phyloP scores from a whole-genome alignment of 2,113 vertebrate species.

The Tor tambroides region DNA sequence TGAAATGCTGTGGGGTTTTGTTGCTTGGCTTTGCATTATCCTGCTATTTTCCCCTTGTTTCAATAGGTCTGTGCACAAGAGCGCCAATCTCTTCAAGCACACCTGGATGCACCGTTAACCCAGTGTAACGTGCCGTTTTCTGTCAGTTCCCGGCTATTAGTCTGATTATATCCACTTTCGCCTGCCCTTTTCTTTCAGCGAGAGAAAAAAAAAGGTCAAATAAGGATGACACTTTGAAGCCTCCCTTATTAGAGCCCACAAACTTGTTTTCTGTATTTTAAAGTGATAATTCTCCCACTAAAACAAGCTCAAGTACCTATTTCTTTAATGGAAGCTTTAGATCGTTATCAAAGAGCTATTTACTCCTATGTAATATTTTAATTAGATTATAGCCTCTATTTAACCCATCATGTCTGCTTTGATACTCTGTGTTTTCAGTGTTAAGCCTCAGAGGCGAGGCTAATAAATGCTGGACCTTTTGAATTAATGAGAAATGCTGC shows the following conservation, averaged over 20 bases:
- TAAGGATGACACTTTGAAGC: conserved; percentile 74
- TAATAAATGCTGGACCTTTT: conserved; percentile 93
- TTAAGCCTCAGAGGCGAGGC: conserved; percentile 94
- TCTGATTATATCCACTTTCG: conserved; percentile 59
- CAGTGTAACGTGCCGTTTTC: conserved; percentile 52
- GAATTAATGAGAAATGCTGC: conserved; percentile 95
- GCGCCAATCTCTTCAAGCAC: conserved; percentile 48
- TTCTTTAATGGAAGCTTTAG: conserved; percentile 93
- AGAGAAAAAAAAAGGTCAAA: conserved; percentile 61
- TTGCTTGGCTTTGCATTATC: conserved; percentile 32
- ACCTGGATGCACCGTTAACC: conserved; percentile 59
- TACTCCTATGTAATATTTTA: conserved; percentile 97
- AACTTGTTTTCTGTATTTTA: conserved; percentile 80
- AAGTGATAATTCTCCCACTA: conserved; percentile 83
- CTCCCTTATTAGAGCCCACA: conserved; percentile 73
- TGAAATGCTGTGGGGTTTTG: conserved; percentile 16
- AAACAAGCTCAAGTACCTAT: conserved; percentile 84
- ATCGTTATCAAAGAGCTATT: conserved; percentile 99
- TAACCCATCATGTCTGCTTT: conserved; percentile 99
- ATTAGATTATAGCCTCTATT: conserved; percentile 99
- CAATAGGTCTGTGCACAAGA: conserved; percentile 40
- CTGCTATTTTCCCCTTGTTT: conserved; percentile 40
- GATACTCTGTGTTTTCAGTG: conserved; percentile 90
- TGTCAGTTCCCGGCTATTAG: conserved; percentile 52
- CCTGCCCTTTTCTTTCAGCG: conserved; percentile 50